A percentile compares a stretch with the other conserved stretches of the same genome.
These are phyloP conservation scores for Sclerurus mexicanus DNA, from an alignment of 2,113 vertebrate genomes.

Conservation along the genomic window DNA sequence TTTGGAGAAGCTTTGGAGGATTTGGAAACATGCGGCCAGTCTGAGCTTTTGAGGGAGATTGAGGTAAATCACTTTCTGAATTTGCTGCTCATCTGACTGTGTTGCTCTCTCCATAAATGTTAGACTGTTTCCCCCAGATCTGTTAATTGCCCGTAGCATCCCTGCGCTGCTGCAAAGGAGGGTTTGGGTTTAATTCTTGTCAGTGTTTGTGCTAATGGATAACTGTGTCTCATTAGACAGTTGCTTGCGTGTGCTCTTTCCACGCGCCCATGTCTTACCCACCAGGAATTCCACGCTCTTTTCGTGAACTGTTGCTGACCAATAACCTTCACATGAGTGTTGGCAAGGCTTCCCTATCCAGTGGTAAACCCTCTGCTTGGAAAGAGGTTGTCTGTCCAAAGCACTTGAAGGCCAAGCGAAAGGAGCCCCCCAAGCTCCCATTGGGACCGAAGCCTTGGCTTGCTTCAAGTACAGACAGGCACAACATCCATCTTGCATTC, in stretches of 20 bases:
- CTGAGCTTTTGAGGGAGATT: constrained; percentile 94
- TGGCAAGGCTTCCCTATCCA: neutral
- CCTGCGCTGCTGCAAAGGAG: neutral
- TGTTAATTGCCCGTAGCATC: neutral
- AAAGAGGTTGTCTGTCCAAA: neutral
- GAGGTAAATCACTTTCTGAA: constrained; percentile 81
- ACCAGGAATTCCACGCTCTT: neutral
- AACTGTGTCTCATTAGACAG: neutral
- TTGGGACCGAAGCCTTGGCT: neutral
- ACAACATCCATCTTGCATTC: neutral
- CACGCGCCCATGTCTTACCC: neutral
- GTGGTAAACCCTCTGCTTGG: neutral
- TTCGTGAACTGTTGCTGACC: neutral
- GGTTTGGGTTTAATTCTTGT: neutral
- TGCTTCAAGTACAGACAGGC: neutral
- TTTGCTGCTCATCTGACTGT: neutral
- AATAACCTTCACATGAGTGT: neutral
- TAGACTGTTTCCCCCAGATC: neutral
- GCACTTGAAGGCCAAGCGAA: neutral
- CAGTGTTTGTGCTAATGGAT: neutral
- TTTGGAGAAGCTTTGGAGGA: constrained; percentile 93
- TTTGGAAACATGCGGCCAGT: constrained; percentile 97
- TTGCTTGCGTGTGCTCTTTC: neutral
- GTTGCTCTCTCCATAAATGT: neutral
- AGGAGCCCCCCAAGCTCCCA: neutral